phyloP scores from a whole-genome alignment of 2,113 vertebrate species.

The Xyliphius kryptos region DNA sequence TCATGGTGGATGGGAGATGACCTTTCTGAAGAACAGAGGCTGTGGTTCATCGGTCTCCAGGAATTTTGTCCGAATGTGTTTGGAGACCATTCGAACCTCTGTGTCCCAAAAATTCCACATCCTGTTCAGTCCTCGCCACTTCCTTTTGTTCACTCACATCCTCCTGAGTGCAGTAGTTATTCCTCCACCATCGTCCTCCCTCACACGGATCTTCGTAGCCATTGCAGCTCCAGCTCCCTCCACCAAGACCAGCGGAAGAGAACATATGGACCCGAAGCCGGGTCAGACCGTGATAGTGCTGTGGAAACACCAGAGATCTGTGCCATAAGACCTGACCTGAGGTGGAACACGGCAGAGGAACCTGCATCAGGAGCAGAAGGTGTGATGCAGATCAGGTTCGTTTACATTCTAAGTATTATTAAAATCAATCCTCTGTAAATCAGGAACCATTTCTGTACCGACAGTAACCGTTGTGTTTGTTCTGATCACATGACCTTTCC shows the following conservation, averaged over 20 bases:
- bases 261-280: not conserved
- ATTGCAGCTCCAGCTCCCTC: not conserved
- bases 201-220: not conserved
- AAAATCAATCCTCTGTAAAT: no score
- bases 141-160: not conserved
- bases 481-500: not conserved
- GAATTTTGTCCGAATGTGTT: not conserved
- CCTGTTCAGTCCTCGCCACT: not conserved
- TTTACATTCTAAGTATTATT: no score
- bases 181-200: not conserved
- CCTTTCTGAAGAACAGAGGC: not conserved
- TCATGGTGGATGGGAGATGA: not conserved
- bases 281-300: not conserved
- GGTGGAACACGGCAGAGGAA: not conserved
- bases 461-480: no score
- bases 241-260: not conserved
- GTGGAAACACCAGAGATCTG: not conserved
- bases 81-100: not conserved
- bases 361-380: slow-evolving; percentile 3
- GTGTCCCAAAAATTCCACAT: not conserved
- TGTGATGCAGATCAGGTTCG: slow-evolving; percentile 37
- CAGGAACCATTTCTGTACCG: no score
- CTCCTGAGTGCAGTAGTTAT: not conserved
- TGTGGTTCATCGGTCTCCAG: not conserved
- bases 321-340: not conserved